phyloP scores from a whole-genome alignment of 2,113 vertebrate genomes.

The Austrofundulus limnaeus region DNA sequence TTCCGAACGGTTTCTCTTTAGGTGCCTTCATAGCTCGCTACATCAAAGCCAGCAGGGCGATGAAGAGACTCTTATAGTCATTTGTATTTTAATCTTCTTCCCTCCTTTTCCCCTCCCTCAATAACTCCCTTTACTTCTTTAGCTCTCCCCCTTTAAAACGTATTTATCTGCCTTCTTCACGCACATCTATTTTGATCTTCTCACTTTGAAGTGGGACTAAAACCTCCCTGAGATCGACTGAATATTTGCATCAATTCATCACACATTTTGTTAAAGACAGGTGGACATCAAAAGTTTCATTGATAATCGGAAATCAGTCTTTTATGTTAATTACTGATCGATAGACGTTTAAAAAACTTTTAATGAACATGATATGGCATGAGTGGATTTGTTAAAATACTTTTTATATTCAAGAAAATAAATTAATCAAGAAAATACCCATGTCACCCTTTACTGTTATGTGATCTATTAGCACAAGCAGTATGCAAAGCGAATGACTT shows the following conservation, averaged over 20 bases:
- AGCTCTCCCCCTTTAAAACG: constrained; percentile 12
- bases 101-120: constrained; percentile 16
- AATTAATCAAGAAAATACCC: too few species aligned
- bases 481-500: too few species aligned
- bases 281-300: neutral
- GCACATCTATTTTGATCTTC: constrained; percentile 35
- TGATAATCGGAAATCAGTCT: too few species aligned
- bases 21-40: constrained; percentile 52
- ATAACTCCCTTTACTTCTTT: constrained; percentile 38
- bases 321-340: too few species aligned
- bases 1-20: constrained; percentile 54
- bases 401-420: too few species aligned
- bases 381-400: too few species aligned
- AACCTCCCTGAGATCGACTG: neutral
- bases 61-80: constrained; percentile 51
- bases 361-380: too few species aligned
- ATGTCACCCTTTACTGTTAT: too few species aligned
- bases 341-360: too few species aligned
- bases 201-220: neutral
- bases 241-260: constrained; percentile 6
- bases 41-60: constrained; percentile 68
- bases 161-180: constrained; percentile 27
- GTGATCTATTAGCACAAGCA: too few species aligned
- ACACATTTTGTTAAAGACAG: neutral
- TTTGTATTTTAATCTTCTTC: constrained; percentile 70